Evolutionary conservation across 2,113 vertebrate genomes (phyloP).

Genomic region (Nothobranchius kuhntae): DNA sequence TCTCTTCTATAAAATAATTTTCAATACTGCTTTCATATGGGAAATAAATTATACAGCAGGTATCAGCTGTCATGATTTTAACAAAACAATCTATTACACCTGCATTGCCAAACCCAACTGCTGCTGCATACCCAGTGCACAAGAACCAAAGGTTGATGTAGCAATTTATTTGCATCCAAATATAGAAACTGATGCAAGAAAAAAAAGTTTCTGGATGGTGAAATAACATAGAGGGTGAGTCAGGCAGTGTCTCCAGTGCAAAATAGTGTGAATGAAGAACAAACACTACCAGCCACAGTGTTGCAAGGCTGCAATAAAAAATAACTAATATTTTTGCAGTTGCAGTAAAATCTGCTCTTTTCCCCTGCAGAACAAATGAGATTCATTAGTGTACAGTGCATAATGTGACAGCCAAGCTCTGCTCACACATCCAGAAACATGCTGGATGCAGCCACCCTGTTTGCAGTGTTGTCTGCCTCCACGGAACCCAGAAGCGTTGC

Average conservation of each 20-base stretch:
- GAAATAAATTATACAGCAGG: background rate
- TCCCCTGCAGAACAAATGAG: constrained; percentile 16
- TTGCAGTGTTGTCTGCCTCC: constrained; percentile 70
- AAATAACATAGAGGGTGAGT: background rate
- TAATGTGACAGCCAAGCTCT: constrained; percentile 39
- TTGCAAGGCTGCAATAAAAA: background rate
- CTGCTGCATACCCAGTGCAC: background rate
- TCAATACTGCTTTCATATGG: background rate
- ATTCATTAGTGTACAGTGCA: constrained; percentile 32
- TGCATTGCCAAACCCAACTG: background rate
- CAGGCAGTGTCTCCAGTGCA: background rate
- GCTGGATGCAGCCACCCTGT: constrained; percentile 67
- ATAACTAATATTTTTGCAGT: constrained; percentile 3
- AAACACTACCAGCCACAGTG: constrained; percentile 4
- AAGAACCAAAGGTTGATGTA: constrained; percentile 21
- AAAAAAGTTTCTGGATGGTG: constrained; percentile 32
- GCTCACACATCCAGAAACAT: constrained; percentile 67
- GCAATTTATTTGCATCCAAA: constrained; percentile 31
- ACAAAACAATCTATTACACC: background rate
- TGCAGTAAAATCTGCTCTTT: constrained; percentile 9
- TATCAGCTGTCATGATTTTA: background rate
- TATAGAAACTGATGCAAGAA: constrained; percentile 39
- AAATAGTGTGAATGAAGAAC: constrained; percentile 30
- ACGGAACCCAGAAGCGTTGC: constrained; percentile 69
- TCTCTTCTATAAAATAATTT: background rate